phyloP scores from a whole-genome alignment of 1,140 invertebrate genomes.

The Monochamus saltuarius region DNA sequence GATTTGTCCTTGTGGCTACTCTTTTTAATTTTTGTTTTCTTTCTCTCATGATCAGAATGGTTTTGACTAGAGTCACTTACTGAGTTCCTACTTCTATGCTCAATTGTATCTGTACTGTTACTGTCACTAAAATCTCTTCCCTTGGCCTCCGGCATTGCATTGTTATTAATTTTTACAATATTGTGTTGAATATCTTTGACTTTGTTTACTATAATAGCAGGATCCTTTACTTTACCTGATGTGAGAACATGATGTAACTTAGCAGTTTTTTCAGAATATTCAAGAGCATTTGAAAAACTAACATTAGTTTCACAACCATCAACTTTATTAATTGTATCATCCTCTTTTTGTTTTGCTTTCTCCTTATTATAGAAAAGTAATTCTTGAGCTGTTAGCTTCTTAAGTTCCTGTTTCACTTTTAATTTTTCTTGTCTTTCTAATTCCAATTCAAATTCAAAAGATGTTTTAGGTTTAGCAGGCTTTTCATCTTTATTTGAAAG shows the following conservation, averaged over 20 bases:
- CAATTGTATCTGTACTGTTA: conserved; percentile 37
- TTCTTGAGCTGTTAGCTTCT: conserved; percentile 40
- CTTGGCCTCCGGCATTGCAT: conserved; percentile 46
- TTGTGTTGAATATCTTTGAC: conserved; percentile 19
- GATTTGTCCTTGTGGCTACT: conserved; percentile 18
- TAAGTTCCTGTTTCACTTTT: conserved; percentile 50
- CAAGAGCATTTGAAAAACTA: conserved; percentile 58
- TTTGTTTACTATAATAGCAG: conserved; percentile 21
- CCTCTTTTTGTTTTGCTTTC: conserved; percentile 42
- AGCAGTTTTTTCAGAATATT: conserved; percentile 57
- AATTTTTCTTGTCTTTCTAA: conserved; percentile 40
- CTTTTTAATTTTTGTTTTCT: conserved; percentile 46
- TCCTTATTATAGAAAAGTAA: conserved; percentile 43
- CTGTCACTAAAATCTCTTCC: conserved; percentile 36
- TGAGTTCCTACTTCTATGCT: not conserved
- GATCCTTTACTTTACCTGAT: conserved; percentile 28
- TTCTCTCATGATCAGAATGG: conserved; percentile 41
- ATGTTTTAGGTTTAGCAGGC: not conserved
- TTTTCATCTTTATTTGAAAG: conserved; percentile 40
- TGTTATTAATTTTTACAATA: conserved; percentile 39
- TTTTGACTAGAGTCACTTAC: not conserved
- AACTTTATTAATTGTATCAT: conserved; percentile 54
- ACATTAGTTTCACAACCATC: conserved; percentile 56
- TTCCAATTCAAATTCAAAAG: conserved; percentile 34
- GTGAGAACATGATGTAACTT: conserved; percentile 49